Percentiles rank a stretch among this genome's conserved stretches.
Conservation (phyloP, 2,888 invertebrate species). For the Perizoma flavofasciatum region DNA sequence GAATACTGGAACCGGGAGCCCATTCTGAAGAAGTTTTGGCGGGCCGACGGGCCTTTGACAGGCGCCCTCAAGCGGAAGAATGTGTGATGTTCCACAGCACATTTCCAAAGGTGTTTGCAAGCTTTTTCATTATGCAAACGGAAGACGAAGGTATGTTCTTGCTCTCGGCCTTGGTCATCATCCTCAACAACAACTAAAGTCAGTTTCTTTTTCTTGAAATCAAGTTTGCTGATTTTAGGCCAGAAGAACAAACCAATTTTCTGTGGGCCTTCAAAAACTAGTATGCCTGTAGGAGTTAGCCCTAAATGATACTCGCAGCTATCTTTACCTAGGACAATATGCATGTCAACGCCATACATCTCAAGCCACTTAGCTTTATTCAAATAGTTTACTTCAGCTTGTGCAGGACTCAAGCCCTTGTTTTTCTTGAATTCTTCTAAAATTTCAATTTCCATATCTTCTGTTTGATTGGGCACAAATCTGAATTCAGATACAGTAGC, state of each 20-base stretch:
- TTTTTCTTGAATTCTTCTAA: slow-evolving; percentile 95
- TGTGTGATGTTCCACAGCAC: slow-evolving; percentile 99
- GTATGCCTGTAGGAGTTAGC: slow-evolving; percentile 98
- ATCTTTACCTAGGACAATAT: slow-evolving; percentile 98
- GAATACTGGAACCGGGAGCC: slow-evolving; percentile 97
- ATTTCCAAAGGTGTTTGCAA: slow-evolving; percentile 99
- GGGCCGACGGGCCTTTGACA: slow-evolving; percentile 93
- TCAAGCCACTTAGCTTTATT: slow-evolving; percentile 99
- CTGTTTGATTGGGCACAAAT: slow-evolving; percentile 97
- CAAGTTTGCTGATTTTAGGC: slow-evolving; percentile 99
- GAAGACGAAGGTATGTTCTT: slow-evolving; percentile 99
- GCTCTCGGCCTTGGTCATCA: slow-evolving; percentile 97
- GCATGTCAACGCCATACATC: slow-evolving; percentile 99
- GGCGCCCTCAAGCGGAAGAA: slow-evolving; percentile 98
- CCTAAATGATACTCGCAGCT: slow-evolving; percentile 98
- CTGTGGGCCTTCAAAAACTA: slow-evolving; percentile 97
- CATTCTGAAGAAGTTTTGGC: slow-evolving; percentile 99
- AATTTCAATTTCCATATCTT: slow-evolving; percentile 97
- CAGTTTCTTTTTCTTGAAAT: slow-evolving; percentile 98
- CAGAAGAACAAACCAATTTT: slow-evolving; percentile 99
- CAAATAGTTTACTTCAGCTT: slow-evolving; percentile 97
- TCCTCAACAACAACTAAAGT: slow-evolving; percentile 99
- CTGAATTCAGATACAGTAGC: slow-evolving; percentile 99
- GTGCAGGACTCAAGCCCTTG: slow-evolving; percentile 95
- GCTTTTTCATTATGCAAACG: slow-evolving; percentile 98